phyloP scores from a whole-genome alignment of 2,113 vertebrate genomes.

The Sturnus vulgaris region DNA sequence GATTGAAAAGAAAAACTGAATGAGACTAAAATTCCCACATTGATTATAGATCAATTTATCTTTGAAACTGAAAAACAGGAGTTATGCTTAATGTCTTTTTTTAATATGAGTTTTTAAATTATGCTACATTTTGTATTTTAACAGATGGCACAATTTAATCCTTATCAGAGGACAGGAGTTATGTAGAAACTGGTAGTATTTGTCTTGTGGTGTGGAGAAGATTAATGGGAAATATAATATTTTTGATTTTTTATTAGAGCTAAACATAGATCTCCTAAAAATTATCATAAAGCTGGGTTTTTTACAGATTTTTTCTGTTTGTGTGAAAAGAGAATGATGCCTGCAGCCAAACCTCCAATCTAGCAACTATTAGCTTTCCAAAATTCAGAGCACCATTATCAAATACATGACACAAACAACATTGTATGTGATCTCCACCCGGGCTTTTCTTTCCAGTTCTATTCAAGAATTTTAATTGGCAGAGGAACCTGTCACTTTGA shows the following conservation, averaged over 20 bases:
- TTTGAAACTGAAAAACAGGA: slow-evolving; percentile 23
- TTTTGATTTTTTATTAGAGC: neutral
- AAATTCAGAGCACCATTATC: neutral
- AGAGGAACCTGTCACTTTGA: neutral
- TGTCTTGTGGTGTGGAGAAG: neutral
- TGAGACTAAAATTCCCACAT: slow-evolving; percentile 42
- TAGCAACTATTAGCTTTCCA: neutral
- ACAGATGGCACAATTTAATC: neutral
- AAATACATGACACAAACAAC: neutral
- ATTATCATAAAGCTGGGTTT: accelerated
- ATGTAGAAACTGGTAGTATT: neutral
- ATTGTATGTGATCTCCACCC: neutral
- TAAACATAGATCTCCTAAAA: neutral
- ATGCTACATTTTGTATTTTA: slow-evolving; percentile 24
- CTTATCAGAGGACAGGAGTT: slow-evolving; percentile 8
- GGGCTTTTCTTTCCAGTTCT: neutral
- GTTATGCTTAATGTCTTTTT: neutral
- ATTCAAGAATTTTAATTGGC: neutral
- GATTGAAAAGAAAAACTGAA: slow-evolving; percentile 19
- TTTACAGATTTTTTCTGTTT: neutral
- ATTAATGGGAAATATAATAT: neutral
- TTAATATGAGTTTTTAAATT: slow-evolving; percentile 10
- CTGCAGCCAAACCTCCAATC: neutral
- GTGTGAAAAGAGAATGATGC: neutral
- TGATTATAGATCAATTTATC: slow-evolving; percentile 59